Conservation (phyloP, 2,888 invertebrate species). For the Drosophila tripunctata region DNA sequence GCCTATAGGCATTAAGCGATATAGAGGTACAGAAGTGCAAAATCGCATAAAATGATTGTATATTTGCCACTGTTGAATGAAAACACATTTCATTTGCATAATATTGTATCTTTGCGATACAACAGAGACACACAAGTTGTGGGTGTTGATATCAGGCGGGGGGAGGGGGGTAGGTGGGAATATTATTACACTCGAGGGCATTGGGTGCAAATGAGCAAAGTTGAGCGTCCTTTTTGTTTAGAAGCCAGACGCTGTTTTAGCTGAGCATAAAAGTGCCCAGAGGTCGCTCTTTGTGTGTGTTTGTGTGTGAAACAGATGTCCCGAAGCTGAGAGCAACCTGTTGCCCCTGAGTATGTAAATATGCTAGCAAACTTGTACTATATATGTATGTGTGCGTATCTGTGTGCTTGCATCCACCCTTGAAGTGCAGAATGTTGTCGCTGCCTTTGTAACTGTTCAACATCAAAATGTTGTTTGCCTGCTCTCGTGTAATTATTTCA, state of each 20-base stretch:
- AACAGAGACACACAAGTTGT: not conserved
- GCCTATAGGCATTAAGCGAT: too few relatives aligned
- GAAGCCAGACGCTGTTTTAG: conserved; percentile 48
- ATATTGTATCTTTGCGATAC: conserved; percentile 39
- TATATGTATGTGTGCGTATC: not conserved
- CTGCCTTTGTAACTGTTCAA: conserved; percentile 10
- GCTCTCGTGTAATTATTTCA: conserved; percentile 10
- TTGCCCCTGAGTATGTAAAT: conserved; percentile 50
- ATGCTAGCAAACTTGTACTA: not conserved
- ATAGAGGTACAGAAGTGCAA: too few relatives aligned
- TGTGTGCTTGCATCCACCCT: not conserved
- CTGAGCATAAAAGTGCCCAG: conserved; percentile 32
- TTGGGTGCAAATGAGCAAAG: conserved; percentile 70
- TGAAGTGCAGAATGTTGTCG: not conserved
- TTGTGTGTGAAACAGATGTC: conserved; percentile 51
- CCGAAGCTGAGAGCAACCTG: conserved; percentile 61
- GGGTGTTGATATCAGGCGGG: not conserved
- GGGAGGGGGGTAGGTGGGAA: not conserved
- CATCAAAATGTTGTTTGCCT: not conserved
- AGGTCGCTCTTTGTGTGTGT: conserved; percentile 22
- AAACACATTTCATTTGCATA: conserved; percentile 63
- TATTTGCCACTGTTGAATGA: conserved; percentile 40
- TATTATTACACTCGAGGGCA: conserved; percentile 48
- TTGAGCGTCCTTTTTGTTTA: conserved; percentile 55
- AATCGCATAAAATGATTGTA: conserved; percentile 34